phyloP scores from a whole-genome alignment of 2,888 invertebrate species.

The Seladonia tumulorum region DNA sequence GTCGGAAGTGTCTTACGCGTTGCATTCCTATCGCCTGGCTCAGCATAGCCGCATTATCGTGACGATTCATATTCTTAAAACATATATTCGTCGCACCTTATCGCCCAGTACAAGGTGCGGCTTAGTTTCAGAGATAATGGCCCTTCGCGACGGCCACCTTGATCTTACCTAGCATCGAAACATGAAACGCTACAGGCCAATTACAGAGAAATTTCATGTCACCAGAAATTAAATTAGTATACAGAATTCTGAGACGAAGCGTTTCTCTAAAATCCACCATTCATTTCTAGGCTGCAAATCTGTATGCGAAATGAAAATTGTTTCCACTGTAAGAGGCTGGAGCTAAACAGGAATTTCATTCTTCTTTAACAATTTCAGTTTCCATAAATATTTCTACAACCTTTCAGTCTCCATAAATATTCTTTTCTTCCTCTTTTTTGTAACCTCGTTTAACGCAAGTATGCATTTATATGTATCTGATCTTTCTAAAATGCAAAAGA shows the following conservation, averaged over 20 bases:
- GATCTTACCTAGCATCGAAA: conserved; percentile 1
- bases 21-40: conserved; percentile 74
- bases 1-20: conserved; percentile 62
- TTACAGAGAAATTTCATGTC: not conserved
- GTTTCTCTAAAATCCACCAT: too few species aligned
- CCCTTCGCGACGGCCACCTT: not conserved
- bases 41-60: conserved; percentile 63
- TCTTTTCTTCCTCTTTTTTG: too few species aligned
- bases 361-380: too few species aligned
- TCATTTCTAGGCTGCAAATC: too few species aligned
- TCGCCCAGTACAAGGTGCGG: conserved; percentile 43
- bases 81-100: conserved; percentile 46
- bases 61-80: conserved; percentile 57
- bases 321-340: too few species aligned
- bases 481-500: too few species aligned
- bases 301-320: too few species aligned
- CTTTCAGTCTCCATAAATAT: too few species aligned
- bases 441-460: too few species aligned
- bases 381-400: too few species aligned
- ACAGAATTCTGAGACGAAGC: not conserved
- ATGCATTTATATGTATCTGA: too few species aligned
- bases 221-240: not conserved
- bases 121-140: conserved; percentile 50
- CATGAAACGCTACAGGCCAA: not conserved
- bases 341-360: too few species aligned